Evolutionary conservation across 1,140 invertebrate species (phyloP), one percentile per base, ranked within the genome.

Genomic region (Bombus soroeensis): DNA sequence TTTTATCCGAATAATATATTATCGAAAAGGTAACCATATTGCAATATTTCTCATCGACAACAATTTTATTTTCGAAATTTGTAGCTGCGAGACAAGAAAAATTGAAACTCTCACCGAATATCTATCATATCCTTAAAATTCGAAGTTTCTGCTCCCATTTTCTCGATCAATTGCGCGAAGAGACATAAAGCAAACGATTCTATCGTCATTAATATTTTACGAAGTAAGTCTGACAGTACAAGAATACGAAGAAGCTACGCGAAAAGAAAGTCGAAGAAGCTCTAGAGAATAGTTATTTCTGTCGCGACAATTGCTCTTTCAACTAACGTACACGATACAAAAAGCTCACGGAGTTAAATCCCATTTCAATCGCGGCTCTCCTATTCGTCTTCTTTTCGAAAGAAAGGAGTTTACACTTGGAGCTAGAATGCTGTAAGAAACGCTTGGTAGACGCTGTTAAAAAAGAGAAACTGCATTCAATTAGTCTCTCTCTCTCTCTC

Each of bases 391-490:
- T 37, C 12, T 25, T 25, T 8, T 8, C 8, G 12, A 76, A 64
- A 32, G 59, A 64, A 43, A 43, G 37, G 59, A 43, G n/a, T 41
- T 59, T 41, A 59, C 53, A 18, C n/a, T 34, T 34, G 1, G 4
- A 41, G 10, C 1, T 39, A 25, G 39, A 66, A 34, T 47, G n/a
- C 37, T 37, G 13, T 47, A 37, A 76, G 13, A n/a, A 59, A 28
- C 1, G 32, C 41, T 32, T 32, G 5, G 22, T 28, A 15, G 43
- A 34, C 12, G 12, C 6, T 37, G 22, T 57, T 75, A n/a, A 43
- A 64, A 78, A 79, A 79, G 62, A 79, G 62, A 66, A 66, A 79
- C 22, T 43, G 41, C 32, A 57, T 76, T 57, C 32, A 37, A 76
- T 79, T 66, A 66, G 41, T 62, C 59, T 28, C 59, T 28, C 10